Evolutionary conservation across 2,113 vertebrate species (phyloP).

Genomic region (Scomber colias): DNA sequence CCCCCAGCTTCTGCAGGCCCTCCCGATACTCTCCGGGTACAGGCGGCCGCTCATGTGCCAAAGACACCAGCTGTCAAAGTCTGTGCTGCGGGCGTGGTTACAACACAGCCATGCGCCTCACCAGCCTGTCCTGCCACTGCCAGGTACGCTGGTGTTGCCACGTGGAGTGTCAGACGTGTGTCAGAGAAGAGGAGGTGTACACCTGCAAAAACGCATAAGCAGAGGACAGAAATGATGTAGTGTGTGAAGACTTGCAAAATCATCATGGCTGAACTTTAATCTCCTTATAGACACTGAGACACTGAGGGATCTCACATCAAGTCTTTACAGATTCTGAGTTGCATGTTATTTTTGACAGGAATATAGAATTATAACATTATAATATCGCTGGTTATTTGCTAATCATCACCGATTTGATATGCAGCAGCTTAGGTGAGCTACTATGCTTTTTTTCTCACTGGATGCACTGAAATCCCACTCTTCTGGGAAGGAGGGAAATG

Average conservation of each 20-base stretch:
- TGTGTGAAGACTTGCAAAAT: slow-evolving; percentile 28
- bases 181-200: slow-evolving; percentile 95
- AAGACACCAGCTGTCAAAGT: slow-evolving; percentile 94
- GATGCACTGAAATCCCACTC: slow-evolving; percentile 71
- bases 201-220: slow-evolving; percentile 94
- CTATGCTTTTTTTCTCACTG: slow-evolving; percentile 49
- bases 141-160: slow-evolving; percentile 99
- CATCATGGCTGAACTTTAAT: slow-evolving; percentile 24
- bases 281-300: slow-evolving; percentile 3
- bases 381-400: slow-evolving; percentile 37
- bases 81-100: slow-evolving; percentile 97
- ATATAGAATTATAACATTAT: slow-evolving; percentile 38
- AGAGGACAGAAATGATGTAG: not conserved
- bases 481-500: slow-evolving; percentile 41
- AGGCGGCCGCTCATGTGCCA: slow-evolving; percentile 89
- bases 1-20: slow-evolving; percentile 95
- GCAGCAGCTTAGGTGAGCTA: slow-evolving; percentile 37
- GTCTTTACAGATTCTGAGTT: slow-evolving; percentile 30
- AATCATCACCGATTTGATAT: slow-evolving; percentile 34
- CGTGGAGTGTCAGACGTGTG: slow-evolving; percentile 97
- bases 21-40: slow-evolving; percentile 95
- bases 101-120: slow-evolving; percentile 95
- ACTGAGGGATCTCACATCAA: slow-evolving; percentile 11
- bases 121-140: slow-evolving; percentile 95
- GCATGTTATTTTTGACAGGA: slow-evolving; percentile 52